Base-by-base conservation (phyloP, 1,140 invertebrate species). In the Diploscapter pachys region DNA sequence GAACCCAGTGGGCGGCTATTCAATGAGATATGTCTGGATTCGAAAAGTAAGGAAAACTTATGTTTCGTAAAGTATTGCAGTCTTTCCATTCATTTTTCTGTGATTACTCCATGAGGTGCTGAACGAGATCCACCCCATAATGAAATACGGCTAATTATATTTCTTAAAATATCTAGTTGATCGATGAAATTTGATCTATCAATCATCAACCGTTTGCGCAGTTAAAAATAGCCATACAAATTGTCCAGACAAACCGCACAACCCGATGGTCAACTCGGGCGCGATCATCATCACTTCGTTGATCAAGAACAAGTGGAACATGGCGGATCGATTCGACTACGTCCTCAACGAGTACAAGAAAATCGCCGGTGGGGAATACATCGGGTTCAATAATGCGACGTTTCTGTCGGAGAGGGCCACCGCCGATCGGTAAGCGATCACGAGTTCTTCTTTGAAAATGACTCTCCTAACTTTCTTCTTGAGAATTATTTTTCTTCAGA, bases 221-320 rank as follows among this genome's bases (percentile, higher is more conserved):
- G 31, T 31, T 31, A n/a, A 72, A 72, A 69, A 51, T 6, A 48
- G 6, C 31, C 49, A 51, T n/a, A 13, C 6, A n/a, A 73, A 11
- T 8, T 72, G 11, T 72, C 49, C 87, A 96, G 93, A 94, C 87
- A 95, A 95, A 87, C 95, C 95, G 1, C 95, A 97, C 86, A 98
- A 98, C 89, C 95, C 95, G 2, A 95, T 98, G 94, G 95, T 98
- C 56, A 98, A 98, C 87, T 93, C 95, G 11, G 95, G 95, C 5
- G 94, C 95, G 31, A 97, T 98, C 81, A 88, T 98, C 59, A 89
- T 95, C 3, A 95, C 93, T 81, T 93, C 94, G 3, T 87, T 98
- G 51, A 85, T 98, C 63, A 93, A 95, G 57, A 81, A 74, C 9
- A 79, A 75, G 9, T 69, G 75, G 48, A 11, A 55, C 3, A 79